Percentiles rank a stretch among this genome's conserved stretches.
These are phyloP conservation scores for Pollenia griseotomentosa DNA, from an alignment of 2,888 invertebrate species.

Conservation along the genomic window DNA sequence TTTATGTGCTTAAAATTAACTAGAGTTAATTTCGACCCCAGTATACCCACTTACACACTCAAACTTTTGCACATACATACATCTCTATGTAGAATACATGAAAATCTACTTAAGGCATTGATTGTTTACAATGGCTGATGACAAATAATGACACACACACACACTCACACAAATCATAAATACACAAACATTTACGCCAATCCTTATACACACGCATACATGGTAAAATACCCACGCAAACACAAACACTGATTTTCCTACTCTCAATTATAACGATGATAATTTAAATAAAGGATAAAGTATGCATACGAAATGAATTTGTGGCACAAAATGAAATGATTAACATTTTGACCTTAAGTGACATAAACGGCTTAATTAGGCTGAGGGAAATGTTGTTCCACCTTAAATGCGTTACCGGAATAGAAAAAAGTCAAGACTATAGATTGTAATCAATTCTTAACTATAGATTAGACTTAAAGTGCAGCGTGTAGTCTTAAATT, in stretches of 20 bases:
- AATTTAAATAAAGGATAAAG: constrained; percentile 3
- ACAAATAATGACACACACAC: constrained; percentile 43
- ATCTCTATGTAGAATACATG: background rate
- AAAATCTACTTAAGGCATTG: constrained; percentile 22
- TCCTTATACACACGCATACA: background rate
- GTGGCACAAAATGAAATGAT: too few relatives aligned
- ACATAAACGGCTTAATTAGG: too few relatives aligned
- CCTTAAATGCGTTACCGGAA: too few relatives aligned
- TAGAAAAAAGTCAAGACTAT: too few relatives aligned
- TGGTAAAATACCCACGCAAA: background rate
- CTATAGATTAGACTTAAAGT: too few relatives aligned
- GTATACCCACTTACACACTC: background rate
- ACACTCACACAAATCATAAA: background rate
- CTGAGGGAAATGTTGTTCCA: too few relatives aligned
- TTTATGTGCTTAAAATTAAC: constrained; percentile 10
- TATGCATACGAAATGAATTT: background rate
- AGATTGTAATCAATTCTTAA: too few relatives aligned
- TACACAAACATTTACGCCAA: background rate
- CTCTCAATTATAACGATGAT: constrained; percentile 29
- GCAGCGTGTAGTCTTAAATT: too few relatives aligned
- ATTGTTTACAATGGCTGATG: constrained; percentile 50
- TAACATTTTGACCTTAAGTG: too few relatives aligned
- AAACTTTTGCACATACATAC: background rate
- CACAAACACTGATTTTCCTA: background rate
- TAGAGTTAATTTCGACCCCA: background rate